Evolutionary conservation across 2,797 vertebrate genomes (phyloP), one percentile per base, ranked within the genome.

Genomic region (Martes flavigula): DNA sequence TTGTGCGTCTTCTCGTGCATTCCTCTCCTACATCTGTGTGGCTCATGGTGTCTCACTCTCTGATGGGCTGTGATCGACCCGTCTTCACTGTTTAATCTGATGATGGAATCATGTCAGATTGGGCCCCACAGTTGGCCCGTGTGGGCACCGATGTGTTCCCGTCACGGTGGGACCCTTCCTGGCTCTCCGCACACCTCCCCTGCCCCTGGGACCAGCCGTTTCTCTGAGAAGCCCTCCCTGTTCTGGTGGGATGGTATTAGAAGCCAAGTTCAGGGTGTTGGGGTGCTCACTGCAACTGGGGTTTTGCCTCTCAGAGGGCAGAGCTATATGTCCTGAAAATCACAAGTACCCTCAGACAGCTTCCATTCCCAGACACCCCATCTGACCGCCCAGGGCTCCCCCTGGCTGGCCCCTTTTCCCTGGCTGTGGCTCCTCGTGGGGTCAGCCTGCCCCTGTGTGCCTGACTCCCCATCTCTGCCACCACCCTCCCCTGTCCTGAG

Each of bases 91-190:
- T 46, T n/a, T 43, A 12, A 30, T 46, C 30, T 58, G 38, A 18
- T 9, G 13, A 14, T 18, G 25, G 40, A 38, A 25, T 23, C 2
- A 21, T 11, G 14, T 25, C 56, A 35, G 86, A 7, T 5, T 17
- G 6, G 6, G 38, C 64, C 62, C 48, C 3, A 38, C 8, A 1
- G 15, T 77, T 8, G 66, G 30, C 48, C 66, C 14, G 0, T 12
- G 21, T 20, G 5, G 7, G 21, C 21, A 0, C 60, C 2, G 1
- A 4, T 0, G 3, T 4, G 27, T 27, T 60, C 75, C n/a, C 0
- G 4, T 54, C 5, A 0, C 38, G 3, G n/a, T 43, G 27, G 7
- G 66, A 62, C 35, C 25, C n/a, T 15, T 56, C n/a, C 23, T 4
- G 48, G 25, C n/a, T 30, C 9, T 10, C 23, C 7, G 17, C 1